phyloP scores from a whole-genome alignment of 2,113 vertebrate genomes.

The Hippoglossus stenolepis region DNA sequence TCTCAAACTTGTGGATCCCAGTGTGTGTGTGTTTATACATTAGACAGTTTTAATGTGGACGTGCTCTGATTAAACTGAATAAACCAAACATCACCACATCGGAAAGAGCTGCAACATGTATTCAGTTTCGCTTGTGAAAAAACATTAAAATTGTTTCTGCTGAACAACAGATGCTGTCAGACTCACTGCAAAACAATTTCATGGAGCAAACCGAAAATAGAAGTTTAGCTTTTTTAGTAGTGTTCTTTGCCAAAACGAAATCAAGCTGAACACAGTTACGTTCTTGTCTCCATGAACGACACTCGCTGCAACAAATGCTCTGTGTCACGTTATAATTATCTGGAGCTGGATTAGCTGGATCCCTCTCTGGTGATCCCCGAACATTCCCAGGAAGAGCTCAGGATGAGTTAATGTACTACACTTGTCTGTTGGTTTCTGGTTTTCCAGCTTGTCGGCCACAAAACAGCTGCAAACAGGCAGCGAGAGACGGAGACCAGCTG shows the following conservation, averaged over 20 bases:
- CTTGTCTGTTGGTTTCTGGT: slow-evolving; percentile 52
- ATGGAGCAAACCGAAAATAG: no score
- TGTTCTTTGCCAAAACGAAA: not conserved
- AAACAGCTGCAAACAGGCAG: slow-evolving; percentile 57
- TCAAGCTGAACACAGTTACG: no score
- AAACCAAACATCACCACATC: no score
- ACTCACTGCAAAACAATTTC: no score
- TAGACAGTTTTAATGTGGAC: no score
- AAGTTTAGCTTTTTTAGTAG: not conserved
- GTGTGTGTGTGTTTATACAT: no score
- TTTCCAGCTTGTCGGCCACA: slow-evolving; percentile 31
- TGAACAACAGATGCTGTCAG: no score
- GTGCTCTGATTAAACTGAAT: no score
- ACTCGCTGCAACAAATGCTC: slow-evolving; percentile 32
- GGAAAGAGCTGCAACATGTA: no score
- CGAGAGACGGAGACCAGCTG: slow-evolving; percentile 70
- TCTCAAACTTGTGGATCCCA: no score
- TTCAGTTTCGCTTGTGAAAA: no score
- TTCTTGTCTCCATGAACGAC: not conserved
- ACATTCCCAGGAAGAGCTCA: slow-evolving; percentile 3
- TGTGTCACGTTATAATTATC: slow-evolving; percentile 13
- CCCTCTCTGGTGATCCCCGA: slow-evolving; percentile 5
- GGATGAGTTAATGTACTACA: slow-evolving; percentile 19
- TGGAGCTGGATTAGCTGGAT: slow-evolving; percentile 30
- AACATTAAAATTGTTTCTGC: no score